Evolutionary conservation across 2,113 vertebrate genomes (phyloP).

Genomic region (Cyanoderma ruficeps): DNA sequence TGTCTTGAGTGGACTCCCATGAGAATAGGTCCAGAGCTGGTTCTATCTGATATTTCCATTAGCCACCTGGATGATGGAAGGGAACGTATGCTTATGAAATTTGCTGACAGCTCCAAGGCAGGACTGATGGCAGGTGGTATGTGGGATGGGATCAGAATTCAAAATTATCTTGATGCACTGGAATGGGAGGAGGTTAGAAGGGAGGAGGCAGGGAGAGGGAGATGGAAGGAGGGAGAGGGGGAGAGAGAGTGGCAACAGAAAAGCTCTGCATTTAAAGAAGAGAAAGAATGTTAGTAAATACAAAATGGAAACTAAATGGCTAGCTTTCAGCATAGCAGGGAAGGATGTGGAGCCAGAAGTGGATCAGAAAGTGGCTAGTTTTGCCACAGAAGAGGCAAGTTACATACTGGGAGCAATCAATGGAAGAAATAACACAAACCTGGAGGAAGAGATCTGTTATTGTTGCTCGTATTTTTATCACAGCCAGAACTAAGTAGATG

Average conservation of each 20-base stretch:
- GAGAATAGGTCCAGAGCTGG: neutral
- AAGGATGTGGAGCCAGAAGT: neutral
- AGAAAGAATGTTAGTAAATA: neutral
- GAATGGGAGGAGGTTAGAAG: neutral
- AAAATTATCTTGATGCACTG: neutral
- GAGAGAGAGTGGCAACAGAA: neutral
- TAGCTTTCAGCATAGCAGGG: neutral
- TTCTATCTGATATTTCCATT: constrained; percentile 5
- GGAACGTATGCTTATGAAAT: neutral
- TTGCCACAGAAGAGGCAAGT: neutral
- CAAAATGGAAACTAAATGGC: neutral
- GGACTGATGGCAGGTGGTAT: neutral
- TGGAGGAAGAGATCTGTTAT: neutral
- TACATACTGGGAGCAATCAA: neutral
- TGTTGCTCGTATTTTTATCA: neutral
- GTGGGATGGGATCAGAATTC: neutral
- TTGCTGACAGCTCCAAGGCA: neutral
- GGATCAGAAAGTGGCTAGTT: neutral
- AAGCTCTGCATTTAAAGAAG: neutral
- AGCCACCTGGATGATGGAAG: constrained; percentile 4
- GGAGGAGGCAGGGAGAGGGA: neutral
- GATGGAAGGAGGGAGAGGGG: neutral
- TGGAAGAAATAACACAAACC: neutral
- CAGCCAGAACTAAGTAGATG: neutral
- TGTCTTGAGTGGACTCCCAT: neutral